Evolutionary conservation across 2,888 invertebrate species (phyloP), one percentile per base, ranked within the genome.

Genomic region (Drosophila subquinaria): DNA sequence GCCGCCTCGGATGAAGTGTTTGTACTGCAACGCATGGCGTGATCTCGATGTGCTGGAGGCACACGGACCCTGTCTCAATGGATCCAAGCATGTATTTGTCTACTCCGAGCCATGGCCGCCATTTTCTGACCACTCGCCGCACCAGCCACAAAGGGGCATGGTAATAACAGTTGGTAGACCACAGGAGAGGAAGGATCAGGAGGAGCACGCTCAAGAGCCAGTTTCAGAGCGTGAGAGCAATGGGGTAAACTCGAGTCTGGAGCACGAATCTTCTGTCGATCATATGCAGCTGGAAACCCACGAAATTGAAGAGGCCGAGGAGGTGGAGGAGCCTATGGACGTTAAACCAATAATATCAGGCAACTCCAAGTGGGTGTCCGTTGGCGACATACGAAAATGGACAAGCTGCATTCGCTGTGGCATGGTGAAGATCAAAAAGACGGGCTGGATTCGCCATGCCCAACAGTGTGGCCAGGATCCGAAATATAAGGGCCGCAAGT

Each of bases 391-490:
- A 35, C 15, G 13, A 3, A 8, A 10, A 1, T 79, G 73, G 76
- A 10, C 15, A 9, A 13, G 23, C 4, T 78, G 78, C 38, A 40
- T 51, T 40, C 80, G 76, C 3, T 78, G 78, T 30, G 65, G 66
- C 3, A 0, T 57, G 20, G 48, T 33, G 0, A 50, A 52, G 0
- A 27, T 23, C 0, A 13, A 45, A 1, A 11, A 13, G 1, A 8
- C 0, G 0, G 81, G 73, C 3, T 81, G 76, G 77, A 8, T 78
- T 1, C 30, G 17, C 0, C 81, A 79, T 57, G 79, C 62, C 0
- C 78, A 73, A 17, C 36, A 1, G 42, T 79, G 79, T 30, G 79
- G 27, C 0, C 79, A 79, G 23, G 59, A 81, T 42, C 17, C 78
- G 4, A n/a, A 33, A 1, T 57, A 43, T 4, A 8, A 8, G 0